A percentile compares a stretch with the other conserved stretches of the same genome.
Evolutionary conservation across 2,113 vertebrate genomes (phyloP).

Genomic region (Nestor notabilis): DNA sequence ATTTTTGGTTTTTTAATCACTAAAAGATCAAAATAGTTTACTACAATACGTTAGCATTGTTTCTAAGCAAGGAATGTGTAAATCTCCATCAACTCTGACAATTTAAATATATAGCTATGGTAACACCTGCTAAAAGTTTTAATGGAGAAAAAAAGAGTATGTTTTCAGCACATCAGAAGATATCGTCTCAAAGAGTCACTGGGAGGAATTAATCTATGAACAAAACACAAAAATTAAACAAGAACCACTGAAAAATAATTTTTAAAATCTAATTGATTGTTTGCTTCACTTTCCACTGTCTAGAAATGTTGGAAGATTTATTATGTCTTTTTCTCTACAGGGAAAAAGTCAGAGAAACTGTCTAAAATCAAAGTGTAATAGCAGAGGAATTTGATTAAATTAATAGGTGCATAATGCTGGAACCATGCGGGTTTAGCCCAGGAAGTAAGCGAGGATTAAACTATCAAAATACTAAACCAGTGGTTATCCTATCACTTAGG

Average conservation of each 20-base stretch:
- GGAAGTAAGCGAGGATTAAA: not conserved
- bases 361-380: not conserved
- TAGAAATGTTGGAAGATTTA: not conserved
- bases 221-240: not conserved
- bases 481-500: not conserved
- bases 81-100: not conserved
- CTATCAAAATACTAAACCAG: not conserved
- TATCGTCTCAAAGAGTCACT: not conserved
- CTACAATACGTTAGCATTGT: not conserved
- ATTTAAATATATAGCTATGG: not conserved
- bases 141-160: not conserved
- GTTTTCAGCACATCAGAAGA: not conserved
- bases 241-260: not conserved
- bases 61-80: not conserved
- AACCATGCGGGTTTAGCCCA: not conserved
- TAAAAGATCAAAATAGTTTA: not conserved
- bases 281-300: not conserved
- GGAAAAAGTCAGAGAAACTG: not conserved
- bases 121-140: not conserved
- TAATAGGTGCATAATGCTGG: not conserved
- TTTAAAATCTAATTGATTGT: not conserved
- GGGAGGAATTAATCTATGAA: not conserved
- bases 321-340: not conserved
- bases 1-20: not conserved
- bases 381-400: not conserved